Percentiles rank a stretch among this genome's conserved stretches.
These are phyloP conservation scores for Catharus fuscescens DNA, from an alignment of 2,113 vertebrate species.

Conservation along the genomic window DNA sequence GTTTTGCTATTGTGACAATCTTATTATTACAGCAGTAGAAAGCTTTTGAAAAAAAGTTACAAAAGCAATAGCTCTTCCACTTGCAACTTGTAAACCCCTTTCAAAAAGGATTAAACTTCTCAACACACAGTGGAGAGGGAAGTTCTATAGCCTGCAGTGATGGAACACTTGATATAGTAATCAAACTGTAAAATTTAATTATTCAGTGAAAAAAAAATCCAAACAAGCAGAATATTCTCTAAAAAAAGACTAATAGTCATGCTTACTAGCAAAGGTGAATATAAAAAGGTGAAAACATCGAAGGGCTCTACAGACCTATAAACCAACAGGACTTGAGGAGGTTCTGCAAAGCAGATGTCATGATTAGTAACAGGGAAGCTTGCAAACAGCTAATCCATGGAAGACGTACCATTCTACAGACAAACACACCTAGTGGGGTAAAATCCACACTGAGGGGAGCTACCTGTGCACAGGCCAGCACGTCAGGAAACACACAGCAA, in stretches of 20 bases:
- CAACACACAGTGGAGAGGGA: not conserved
- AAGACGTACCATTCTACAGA: not conserved
- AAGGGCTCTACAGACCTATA: conserved; percentile 5
- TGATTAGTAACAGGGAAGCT: conserved; percentile 30
- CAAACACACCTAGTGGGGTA: not conserved
- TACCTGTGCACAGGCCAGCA: not conserved
- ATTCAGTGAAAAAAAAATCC: not conserved
- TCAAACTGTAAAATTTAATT: not conserved
- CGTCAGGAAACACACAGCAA: not conserved
- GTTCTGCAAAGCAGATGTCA: conserved; percentile 51
- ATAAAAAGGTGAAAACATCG: not conserved
- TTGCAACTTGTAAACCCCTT: not conserved
- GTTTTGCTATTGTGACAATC: not conserved
- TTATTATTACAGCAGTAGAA: not conserved
- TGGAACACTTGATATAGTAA: not conserved
- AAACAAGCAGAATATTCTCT: conserved; percentile 27
- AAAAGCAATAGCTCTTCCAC: not conserved
- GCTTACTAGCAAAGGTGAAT: not conserved
- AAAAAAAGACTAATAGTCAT: conserved; percentile 23
- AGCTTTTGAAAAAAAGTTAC: not conserved
- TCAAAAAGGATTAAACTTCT: not conserved
- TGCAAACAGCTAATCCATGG: not conserved
- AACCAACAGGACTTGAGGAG: not conserved
- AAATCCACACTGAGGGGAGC: not conserved
- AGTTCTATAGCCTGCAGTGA: not conserved